phyloP scores from a whole-genome alignment of 2,113 vertebrate species.

The Taurulus bubalis region DNA sequence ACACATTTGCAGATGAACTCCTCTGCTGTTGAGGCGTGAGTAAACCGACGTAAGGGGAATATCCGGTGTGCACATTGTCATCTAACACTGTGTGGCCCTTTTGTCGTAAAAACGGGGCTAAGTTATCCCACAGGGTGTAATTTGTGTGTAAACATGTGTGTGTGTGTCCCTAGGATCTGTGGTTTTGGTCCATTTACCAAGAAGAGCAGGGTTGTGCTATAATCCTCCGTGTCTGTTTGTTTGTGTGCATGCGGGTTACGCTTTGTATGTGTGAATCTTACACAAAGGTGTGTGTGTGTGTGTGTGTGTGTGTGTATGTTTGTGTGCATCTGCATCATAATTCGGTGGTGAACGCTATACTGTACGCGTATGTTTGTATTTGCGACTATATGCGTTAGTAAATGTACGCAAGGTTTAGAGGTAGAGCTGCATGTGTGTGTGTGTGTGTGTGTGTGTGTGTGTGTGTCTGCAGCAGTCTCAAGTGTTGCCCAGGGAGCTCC shows the following conservation, averaged over 20 bases:
- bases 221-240: slow-evolving; percentile 43
- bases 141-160: slow-evolving; percentile 77
- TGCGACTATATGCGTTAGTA: slow-evolving; percentile 46
- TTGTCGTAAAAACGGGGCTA: slow-evolving; percentile 61
- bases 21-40: slow-evolving; percentile 32
- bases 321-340: not conserved
- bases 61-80: slow-evolving; percentile 51
- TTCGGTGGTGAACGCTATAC: not conserved
- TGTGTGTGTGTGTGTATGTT: not conserved
- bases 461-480: slow-evolving; percentile 57
- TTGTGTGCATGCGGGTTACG: slow-evolving; percentile 18
- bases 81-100: slow-evolving; percentile 63
- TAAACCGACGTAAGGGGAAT: slow-evolving; percentile 51
- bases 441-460: slow-evolving; percentile 7
- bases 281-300: slow-evolving; percentile 8
- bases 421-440: not conserved
- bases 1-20: slow-evolving; percentile 13
- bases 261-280: slow-evolving; percentile 23
- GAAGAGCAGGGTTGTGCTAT: slow-evolving; percentile 34
- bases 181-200: slow-evolving; percentile 78
- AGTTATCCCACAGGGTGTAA: slow-evolving; percentile 75
- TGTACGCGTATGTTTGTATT: slow-evolving; percentile 23
- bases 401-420: slow-evolving; percentile 42
- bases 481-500: slow-evolving; percentile 75
- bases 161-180: slow-evolving; percentile 56